Evolutionary conservation across 2,113 vertebrate genomes (phyloP), one percentile per base, ranked within the genome.

Genomic region (Atherinomorus stipes): DNA sequence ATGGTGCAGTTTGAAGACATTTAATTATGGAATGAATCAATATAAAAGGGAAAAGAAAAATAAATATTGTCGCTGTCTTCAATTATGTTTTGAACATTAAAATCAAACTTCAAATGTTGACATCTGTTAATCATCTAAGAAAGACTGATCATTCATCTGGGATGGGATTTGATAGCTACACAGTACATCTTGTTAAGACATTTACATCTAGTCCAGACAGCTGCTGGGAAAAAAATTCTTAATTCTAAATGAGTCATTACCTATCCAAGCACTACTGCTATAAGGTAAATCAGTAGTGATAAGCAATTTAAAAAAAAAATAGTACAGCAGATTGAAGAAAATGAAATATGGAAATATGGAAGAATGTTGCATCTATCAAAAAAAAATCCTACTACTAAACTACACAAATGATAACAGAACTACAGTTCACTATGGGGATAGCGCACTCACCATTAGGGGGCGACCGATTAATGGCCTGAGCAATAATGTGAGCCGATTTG

Each of bases 281-380:
- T 51, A 3, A 65, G 50, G 61, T 54, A 60, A 26, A 65, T n/a
- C 64, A 76, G 40, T 64, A 56, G 31, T 34, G 25, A 15, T n/a
- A 71, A 65, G 54, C 68, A 60, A 77, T 69, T 49, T 76, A 26
- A 52, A 15, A 44, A 77, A 50, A 71, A 75, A 68, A 10, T 16
- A 37, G 23, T n/a, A 74, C 50, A 64, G 28, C 6, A 56, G 34
- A 26, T 49, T 53, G 19, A 63, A 54, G 50, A 44, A 59, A 69
- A 81, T 53, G 0, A 57, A 74, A 61, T 64, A 40, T 7, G n/a
- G n/a, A n/a, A n/a, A n/a, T n/a, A n/a, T n/a, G n/a, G n/a, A n/a
- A n/a, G n/a, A n/a, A n/a, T n/a, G n/a, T n/a, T n/a, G n/a, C n/a
- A n/a, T n/a, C n/a, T 3, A 31, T 7, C 28, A 31, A 31, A 31